phyloP scores from a whole-genome alignment of 2,797 vertebrate species.

The Eulemur coronatus region DNA sequence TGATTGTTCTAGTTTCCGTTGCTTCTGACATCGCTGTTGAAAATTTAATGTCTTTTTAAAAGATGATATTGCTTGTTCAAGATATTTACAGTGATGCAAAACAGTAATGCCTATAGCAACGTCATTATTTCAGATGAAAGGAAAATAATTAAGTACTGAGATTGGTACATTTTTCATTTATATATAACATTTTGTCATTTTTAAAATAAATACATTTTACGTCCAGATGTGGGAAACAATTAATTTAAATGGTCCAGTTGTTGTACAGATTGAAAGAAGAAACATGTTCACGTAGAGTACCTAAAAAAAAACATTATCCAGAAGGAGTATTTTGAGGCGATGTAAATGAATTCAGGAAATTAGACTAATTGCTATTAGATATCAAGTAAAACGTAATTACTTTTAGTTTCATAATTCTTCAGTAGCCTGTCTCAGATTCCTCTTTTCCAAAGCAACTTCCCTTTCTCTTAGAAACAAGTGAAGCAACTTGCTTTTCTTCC shows the following conservation, averaged over 20 bases:
- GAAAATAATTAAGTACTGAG: constrained; percentile 25
- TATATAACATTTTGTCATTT: background rate
- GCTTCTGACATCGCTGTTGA: background rate
- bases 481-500: background rate
- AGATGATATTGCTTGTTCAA: background rate
- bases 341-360: constrained; percentile 44
- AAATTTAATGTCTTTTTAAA: background rate
- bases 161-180: background rate
- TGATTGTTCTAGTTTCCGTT: background rate
- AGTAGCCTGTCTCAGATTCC: background rate
- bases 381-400: background rate
- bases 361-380: background rate
- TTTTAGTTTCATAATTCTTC: background rate
- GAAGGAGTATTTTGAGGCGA: constrained; percentile 9
- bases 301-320: background rate
- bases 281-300: background rate
- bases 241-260: background rate
- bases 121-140: constrained; percentile 15
- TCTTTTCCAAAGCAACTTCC: background rate
- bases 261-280: background rate
- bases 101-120: background rate
- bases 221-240: background rate
- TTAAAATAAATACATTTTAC: constrained; percentile 47
- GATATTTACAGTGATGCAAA: background rate
- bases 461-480: background rate